A percentile compares a stretch with the other conserved stretches of the same genome.
Conservation (phyloP, 2,113 vertebrate genomes). For the Chroicocephalus ridibundus region DNA sequence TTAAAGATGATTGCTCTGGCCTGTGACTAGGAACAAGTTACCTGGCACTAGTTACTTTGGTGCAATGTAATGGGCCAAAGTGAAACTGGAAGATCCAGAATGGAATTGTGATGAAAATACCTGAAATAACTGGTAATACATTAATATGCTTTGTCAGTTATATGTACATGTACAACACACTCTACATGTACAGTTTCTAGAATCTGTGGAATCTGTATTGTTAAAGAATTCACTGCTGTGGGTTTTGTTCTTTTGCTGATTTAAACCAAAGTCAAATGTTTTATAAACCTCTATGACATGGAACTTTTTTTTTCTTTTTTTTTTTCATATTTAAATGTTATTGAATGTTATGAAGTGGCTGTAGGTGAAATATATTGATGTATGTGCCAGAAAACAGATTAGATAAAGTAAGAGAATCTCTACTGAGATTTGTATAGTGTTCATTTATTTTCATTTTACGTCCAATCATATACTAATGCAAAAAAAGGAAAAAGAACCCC, state of each 20-base stretch:
- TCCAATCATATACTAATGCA: not conserved
- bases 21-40: not conserved
- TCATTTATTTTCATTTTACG: not conserved
- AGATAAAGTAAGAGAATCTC: not conserved
- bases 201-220: not conserved
- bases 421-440: not conserved
- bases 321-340: not conserved
- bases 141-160: not conserved
- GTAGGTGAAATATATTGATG: not conserved
- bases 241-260: not conserved
- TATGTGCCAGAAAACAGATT: not conserved
- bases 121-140: not conserved
- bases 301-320: not conserved
- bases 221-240: not conserved
- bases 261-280: not conserved
- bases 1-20: not conserved
- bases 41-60: not conserved
- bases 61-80: not conserved
- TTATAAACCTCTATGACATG: not conserved
- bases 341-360: not conserved
- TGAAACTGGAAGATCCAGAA: not conserved
- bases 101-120: not conserved
- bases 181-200: not conserved
- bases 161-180: not conserved
- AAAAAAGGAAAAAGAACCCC: not conserved